Evolutionary conservation across 2,113 vertebrate species (phyloP).

Genomic region (Vombatus ursinus): DNA sequence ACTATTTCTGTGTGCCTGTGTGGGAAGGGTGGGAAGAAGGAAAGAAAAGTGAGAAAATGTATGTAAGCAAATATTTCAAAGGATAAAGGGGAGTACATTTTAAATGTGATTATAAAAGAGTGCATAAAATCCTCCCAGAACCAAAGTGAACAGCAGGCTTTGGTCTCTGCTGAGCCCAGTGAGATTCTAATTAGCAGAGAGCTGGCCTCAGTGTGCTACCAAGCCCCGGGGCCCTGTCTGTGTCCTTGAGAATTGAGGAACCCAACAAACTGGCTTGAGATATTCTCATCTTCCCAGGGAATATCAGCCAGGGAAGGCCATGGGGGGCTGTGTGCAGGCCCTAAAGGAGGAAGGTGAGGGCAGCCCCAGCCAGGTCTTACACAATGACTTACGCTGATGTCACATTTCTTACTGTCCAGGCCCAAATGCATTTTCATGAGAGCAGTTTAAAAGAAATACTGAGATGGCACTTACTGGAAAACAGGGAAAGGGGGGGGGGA

Average conservation of each 20-base stretch:
- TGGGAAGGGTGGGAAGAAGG: slow-evolving; percentile 74
- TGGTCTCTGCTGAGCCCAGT: slow-evolving; percentile 2
- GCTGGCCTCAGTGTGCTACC: neutral
- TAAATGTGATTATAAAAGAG: slow-evolving; percentile 49
- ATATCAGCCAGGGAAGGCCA: neutral
- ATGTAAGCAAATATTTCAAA: slow-evolving; percentile 78
- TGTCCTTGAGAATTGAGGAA: neutral
- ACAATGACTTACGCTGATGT: fast-evolving
- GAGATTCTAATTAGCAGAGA: neutral
- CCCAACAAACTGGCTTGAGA: neutral
- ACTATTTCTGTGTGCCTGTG: slow-evolving; percentile 69
- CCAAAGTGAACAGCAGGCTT: slow-evolving; percentile 65
- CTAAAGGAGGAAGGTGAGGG: neutral
- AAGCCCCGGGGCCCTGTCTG: neutral
- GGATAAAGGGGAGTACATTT: slow-evolving; percentile 63
- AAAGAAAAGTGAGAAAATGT: slow-evolving; percentile 75
- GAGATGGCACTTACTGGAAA: neutral
- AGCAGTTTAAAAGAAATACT: neutral
- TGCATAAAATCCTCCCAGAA: slow-evolving; percentile 57
- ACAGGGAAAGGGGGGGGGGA: neutral
- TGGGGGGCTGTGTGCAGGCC: neutral
- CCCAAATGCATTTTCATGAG: neutral
- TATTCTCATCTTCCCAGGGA: slow-evolving; percentile 15
- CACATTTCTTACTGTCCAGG: fast-evolving
- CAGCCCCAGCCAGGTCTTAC: fast-evolving